Conservation (phyloP, 2,113 vertebrate species). For the Calidris pugnax region DNA sequence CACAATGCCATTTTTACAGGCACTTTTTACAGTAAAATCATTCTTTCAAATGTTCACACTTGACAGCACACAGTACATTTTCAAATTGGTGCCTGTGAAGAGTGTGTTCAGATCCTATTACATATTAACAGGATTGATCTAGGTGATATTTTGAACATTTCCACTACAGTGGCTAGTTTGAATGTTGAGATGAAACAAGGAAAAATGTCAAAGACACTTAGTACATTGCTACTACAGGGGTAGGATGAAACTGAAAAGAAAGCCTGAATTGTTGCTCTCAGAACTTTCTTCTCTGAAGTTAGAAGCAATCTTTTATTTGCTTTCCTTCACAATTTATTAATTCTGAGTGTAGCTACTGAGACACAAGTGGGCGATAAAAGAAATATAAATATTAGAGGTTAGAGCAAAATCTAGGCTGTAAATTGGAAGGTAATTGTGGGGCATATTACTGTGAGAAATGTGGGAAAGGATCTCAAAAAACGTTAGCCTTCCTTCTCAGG, state of each 20-base stretch:
- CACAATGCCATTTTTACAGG: conserved; percentile 32
- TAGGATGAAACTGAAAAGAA: conserved; percentile 1
- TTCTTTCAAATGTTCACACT: conserved; percentile 35
- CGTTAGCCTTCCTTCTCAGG: not conserved
- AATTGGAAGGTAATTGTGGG: not conserved
- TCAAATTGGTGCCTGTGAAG: conserved; percentile 33
- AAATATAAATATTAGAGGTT: conserved; percentile 8
- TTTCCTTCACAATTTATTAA: conserved; percentile 21
- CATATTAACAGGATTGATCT: conserved; percentile 51
- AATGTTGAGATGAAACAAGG: conserved; percentile 45
- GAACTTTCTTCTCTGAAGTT: conserved; percentile 29
- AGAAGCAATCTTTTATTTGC: conserved; percentile 4
- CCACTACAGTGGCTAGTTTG: conserved; percentile 34
- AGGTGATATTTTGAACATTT: conserved; percentile 48
- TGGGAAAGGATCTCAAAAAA: not conserved
- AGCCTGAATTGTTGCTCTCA: not conserved
- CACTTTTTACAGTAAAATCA: conserved; percentile 14
- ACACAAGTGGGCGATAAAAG: not conserved
- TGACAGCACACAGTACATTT: conserved; percentile 14
- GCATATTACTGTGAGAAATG: not conserved
- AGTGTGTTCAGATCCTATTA: conserved; percentile 40
- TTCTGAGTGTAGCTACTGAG: not conserved
- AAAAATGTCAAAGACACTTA: conserved; percentile 46
- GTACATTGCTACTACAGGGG: not conserved
- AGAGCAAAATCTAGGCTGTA: not conserved